These are phyloP conservation scores for Caenorhabditis drosophilae DNA, from an alignment of 2,888 invertebrate species.

Conservation along the genomic window DNA sequence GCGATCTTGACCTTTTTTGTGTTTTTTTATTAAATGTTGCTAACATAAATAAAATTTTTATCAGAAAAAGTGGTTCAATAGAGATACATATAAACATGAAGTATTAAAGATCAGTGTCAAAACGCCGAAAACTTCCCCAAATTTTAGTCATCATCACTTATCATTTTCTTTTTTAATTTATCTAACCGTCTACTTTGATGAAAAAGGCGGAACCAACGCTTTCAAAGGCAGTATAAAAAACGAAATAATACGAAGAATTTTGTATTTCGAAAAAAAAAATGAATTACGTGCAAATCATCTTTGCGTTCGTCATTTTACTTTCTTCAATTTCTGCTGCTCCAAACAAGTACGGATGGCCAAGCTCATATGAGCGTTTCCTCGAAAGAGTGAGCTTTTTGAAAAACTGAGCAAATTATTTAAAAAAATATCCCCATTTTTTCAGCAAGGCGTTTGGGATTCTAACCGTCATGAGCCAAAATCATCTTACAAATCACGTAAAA, in stretches of 20 bases:
- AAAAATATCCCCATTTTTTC: slow-evolving; percentile 5
- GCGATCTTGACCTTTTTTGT: no score
- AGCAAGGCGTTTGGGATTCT: slow-evolving; percentile 36
- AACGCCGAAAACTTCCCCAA: no score
- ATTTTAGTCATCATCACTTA: no score
- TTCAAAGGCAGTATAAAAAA: neutral
- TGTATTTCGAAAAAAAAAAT: slow-evolving; percentile 5
- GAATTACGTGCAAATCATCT: slow-evolving; percentile 24
- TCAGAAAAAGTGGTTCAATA: no score
- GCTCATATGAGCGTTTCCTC: slow-evolving; percentile 34
- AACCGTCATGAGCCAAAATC: slow-evolving; percentile 10
- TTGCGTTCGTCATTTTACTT: slow-evolving; percentile 29
- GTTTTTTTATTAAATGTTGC: no score
- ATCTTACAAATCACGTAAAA: slow-evolving; percentile 15
- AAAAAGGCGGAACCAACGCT: slow-evolving; percentile 1
- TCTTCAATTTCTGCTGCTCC: no score
- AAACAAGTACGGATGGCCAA: slow-evolving; percentile 36
- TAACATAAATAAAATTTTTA: no score
- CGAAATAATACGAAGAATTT: neutral
- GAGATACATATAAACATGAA: no score
- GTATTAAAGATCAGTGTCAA: no score
- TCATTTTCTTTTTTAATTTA: no score
- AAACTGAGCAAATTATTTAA: neutral
- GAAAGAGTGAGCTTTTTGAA: slow-evolving; percentile 26
- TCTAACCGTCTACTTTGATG: slow-evolving; percentile 10